Base-by-base conservation (phyloP, 2,888 invertebrate genomes). In the Leucoma salicis region DNA sequence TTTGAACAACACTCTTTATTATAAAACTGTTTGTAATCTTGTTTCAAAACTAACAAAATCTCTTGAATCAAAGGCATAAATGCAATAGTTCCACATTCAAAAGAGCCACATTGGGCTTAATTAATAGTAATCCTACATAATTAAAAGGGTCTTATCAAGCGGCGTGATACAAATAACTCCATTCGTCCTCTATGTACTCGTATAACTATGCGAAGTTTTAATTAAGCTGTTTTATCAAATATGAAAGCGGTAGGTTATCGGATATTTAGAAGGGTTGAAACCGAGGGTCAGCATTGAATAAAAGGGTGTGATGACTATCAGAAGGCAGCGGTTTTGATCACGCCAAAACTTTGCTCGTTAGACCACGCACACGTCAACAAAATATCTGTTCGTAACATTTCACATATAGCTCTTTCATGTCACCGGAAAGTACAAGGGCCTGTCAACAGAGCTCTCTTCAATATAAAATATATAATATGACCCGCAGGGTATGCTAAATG, bases 291-390 rank as follows among this genome's bases (percentile, higher is more conserved):
- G 65, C 55, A 55, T 60, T 61, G 61, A 70, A 73, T 78, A 75
- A 79, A 78, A 79, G 75, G 81, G 74, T 64, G 65, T 71, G 84
- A 85, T 85, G 80, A 72, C 73, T 82, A 86, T 85, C 83, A 70
- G 58, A 57, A 65, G 65, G 64, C 65, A 57, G 63, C 65, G 72
- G 77, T 82, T 84, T 82, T 84, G 84, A 85, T 86, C 81, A 76
- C 70, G 71, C 66, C 70, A 66, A 71, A 83, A 82, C 76, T 84
- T 82, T 59, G 73, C 76, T 78, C 80, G 79, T 78, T 78, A 77
- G 68, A 70, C 64, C 68, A 62, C 66, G 70, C 57, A 74, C 66
- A 70, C 65, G 71, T 70, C 70, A 68, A 73, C 69, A 65, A 8
- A 59, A 68, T 61, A 63, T 64, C 66, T 67, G 73, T 78, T 80